A percentile compares a stretch with the other conserved stretches of the same genome.
phyloP scores from a whole-genome alignment of 2,888 invertebrate species.

The Alloscopus bannaensis region DNA sequence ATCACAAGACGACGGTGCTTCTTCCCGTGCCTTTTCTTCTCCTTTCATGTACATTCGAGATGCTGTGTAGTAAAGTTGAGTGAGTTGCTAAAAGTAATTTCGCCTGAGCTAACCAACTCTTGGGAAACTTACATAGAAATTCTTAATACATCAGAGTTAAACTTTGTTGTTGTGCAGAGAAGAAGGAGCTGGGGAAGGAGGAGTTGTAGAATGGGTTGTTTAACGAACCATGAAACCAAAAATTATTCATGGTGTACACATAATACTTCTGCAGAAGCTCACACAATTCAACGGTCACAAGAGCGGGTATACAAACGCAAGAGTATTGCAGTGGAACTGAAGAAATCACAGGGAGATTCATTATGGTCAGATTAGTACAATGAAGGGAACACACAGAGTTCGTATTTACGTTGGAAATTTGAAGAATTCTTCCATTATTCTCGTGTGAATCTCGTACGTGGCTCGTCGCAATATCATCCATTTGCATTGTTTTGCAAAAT shows the following conservation, averaged over 20 bases:
- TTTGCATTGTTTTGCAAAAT: no score
- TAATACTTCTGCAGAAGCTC: conserved; percentile 34
- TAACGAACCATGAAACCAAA: conserved; percentile 63
- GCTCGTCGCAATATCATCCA: no score
- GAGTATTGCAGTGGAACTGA: conserved; percentile 1
- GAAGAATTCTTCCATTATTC: no score
- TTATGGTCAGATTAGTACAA: conserved; percentile 43
- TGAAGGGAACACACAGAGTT: no score
- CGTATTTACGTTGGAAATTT: conserved; percentile 10
- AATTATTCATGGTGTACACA: conserved; percentile 59
- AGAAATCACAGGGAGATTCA: conserved; percentile 35
- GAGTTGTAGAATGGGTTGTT: conserved; percentile 63
- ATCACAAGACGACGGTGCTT: conserved; percentile 31
- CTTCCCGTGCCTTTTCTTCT: conserved; percentile 23
- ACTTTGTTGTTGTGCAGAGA: conserved; percentile 49
- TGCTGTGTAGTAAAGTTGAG: conserved; percentile 40
- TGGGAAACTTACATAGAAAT: conserved; percentile 44
- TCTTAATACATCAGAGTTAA: conserved; percentile 45
- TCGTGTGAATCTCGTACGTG: no score
- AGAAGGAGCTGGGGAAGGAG: conserved; percentile 49
- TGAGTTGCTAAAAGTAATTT: conserved; percentile 63
- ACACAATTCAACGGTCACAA: conserved; percentile 27
- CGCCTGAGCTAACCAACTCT: conserved; percentile 53
- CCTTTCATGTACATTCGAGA: conserved; percentile 24
- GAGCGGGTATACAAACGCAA: background rate